Evolutionary conservation across 2,797 vertebrate genomes (phyloP), one percentile per base, ranked within the genome.

Genomic region (Sus cebifrons): DNA sequence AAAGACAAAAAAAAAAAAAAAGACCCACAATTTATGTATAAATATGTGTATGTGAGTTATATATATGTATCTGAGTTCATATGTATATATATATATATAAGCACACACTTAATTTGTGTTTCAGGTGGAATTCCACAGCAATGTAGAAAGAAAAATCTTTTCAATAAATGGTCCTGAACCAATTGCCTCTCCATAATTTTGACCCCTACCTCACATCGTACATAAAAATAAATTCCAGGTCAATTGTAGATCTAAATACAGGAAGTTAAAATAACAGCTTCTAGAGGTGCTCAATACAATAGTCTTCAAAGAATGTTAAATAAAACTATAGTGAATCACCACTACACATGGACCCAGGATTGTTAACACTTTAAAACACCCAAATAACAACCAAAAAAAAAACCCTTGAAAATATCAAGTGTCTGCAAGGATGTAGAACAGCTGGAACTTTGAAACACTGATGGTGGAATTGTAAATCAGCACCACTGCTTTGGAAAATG

Each of bases 1-100:
- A 32, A 32, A 32, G 32, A 32, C 32, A 89, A 70, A 70, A 23
- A 96, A 89, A 70, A 89, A 70, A 96, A 89, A 70, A 70, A 23
- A 96, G 62, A 70, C n/a, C 15, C 25, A 18, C 14, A n/a, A 6
- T 4, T 49, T 44, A 74, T 75, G 40, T 16, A 32, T 44, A 29
- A 32, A 18, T 58, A 23, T 68, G 54, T 79, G 54, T 62, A 17
- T 65, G 5, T 65, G 36, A 67, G 23, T 56, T 17, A 17, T 40
- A 18, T 27, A 65, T 40, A 27, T 86, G 23, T 36, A 36, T 36
- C 36, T 36, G 36, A 36, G 36, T 36, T 36, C 36, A 36, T 62
- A 7, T 71, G 1, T 25, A 17, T 14, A 23, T 11, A 13, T 17
- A 17, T 11, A 13, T 32, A 29, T 5, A 27, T 0, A 56, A 7